Evolutionary conservation across 2,797 vertebrate species (phyloP), one percentile per base, ranked within the genome.

Genomic region (Lacerta agilis): DNA sequence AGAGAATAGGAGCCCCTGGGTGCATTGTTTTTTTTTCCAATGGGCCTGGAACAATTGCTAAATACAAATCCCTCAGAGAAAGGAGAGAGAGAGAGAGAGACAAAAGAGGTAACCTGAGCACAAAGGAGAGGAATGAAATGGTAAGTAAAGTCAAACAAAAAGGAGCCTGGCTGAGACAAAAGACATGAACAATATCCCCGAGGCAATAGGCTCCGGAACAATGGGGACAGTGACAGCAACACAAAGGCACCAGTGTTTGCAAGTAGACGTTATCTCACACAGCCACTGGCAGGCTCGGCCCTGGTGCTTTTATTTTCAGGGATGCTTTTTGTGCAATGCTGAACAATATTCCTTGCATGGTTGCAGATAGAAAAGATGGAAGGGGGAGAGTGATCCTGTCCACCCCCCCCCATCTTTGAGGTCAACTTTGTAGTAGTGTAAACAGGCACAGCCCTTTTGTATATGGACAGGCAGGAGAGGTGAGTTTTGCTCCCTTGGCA

Each of bases 191-290:
- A 99, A 99, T 99, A 96, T 97, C 92, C 96, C 98, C 97, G 97
- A 98, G 98, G 98, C 98, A 98, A 98, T 98, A 97, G 98, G 98
- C 97, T 96, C 89, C 83, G 92, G 97, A 98, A 99, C 98, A 99
- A 99, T 99, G 96, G 98, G 97, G 97, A 98, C 97, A 98, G 98
- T 99, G 99, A 99, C 99, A 99, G 98, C 97, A 97, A 97, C 97
- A 99, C 98, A 99, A 99, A 99, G 98, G 97, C 97, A 95, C 97
- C 98, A 97, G 97, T 99, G 98, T 99, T 98, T 98, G 98, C 97
- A 97, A 98, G 98, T 98, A 99, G 98, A 99, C 98, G 98, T 98
- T 99, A 99, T 99, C 98, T 99, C 98, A 99, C 98, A 98, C 98
- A 98, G 98, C 97, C 98, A 98, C 98, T 99, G 98, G 98, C 98